A percentile compares a stretch with the other conserved stretches of the same genome.
Evolutionary conservation across 2,797 vertebrate genomes (phyloP).

Genomic region (Acridotheres tristis): DNA sequence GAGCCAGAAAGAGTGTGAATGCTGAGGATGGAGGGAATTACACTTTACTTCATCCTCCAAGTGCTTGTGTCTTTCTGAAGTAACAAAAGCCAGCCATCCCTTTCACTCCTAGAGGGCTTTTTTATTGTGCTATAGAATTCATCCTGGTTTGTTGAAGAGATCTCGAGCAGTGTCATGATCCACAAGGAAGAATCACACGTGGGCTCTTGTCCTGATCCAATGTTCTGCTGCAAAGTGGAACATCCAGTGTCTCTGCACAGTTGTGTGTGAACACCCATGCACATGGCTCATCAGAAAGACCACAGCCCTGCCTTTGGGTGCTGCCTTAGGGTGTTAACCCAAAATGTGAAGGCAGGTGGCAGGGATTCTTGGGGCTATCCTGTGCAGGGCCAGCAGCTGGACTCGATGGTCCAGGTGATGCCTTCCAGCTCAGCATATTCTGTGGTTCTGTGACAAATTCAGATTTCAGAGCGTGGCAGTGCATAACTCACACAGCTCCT

Average conservation of each 20-base stretch:
- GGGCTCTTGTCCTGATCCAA: fast-evolving
- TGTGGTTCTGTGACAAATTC: fast-evolving
- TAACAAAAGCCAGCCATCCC: not conserved
- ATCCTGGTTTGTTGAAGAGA: fast-evolving
- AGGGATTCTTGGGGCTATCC: not conserved
- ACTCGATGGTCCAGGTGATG: fast-evolving
- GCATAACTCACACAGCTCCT: fast-evolving
- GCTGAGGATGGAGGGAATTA: not conserved
- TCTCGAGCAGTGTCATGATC: not conserved
- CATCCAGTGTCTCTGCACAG: fast-evolving
- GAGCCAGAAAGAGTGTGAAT: not conserved
- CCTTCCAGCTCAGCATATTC: not conserved
- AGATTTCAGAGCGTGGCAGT: fast-evolving
- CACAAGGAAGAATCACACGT: fast-evolving
- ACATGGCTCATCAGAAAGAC: fast-evolving
- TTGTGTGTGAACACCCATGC: fast-evolving
- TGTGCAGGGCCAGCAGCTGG: not conserved
- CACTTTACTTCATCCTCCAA: not conserved
- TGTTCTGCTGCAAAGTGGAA: fast-evolving
- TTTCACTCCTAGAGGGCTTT: not conserved
- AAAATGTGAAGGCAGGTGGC: fast-evolving
- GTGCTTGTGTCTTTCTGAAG: not conserved
- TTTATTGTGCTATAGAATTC: fast-evolving
- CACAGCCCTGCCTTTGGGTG: fast-evolving
- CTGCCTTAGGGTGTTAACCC: fast-evolving